Percentiles rank a stretch among this genome's conserved stretches.
Evolutionary conservation across 2,113 vertebrate genomes (phyloP).

Genomic region (Toxotes jaculatrix): DNA sequence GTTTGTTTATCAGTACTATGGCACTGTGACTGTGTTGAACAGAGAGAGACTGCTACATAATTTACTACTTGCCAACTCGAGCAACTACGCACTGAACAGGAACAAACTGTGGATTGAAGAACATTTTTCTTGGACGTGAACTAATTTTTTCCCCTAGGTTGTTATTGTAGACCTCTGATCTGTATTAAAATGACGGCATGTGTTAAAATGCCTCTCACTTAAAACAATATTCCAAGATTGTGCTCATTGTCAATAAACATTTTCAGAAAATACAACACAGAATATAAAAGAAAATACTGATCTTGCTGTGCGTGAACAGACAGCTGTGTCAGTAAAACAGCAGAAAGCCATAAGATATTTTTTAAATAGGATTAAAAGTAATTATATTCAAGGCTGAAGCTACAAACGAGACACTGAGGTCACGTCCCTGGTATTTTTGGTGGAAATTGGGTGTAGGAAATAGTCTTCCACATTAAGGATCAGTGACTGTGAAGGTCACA

Average conservation of each 20-base stretch:
- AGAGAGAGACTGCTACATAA: slow-evolving; percentile 26
- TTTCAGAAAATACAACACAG: slow-evolving; percentile 14
- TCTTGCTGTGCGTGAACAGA: not conserved
- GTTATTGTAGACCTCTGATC: slow-evolving; percentile 52
- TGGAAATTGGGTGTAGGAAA: not conserved
- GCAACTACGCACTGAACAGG: slow-evolving; percentile 49
- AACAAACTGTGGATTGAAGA: slow-evolving; percentile 29
- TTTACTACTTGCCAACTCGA: slow-evolving; percentile 7
- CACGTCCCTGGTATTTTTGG: not conserved
- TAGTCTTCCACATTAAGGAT: not conserved
- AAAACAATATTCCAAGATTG: slow-evolving; percentile 30
- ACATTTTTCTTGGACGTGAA: slow-evolving; percentile 25
- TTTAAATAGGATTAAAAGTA: slow-evolving; percentile 5
- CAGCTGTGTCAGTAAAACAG: not conserved
- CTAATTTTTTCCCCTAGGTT: not conserved
- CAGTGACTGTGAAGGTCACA: not conserved
- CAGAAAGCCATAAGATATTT: not conserved
- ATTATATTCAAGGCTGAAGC: not conserved
- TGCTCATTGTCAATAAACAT: slow-evolving; percentile 44
- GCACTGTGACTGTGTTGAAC: slow-evolving; percentile 34
- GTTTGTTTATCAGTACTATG: slow-evolving; percentile 41
- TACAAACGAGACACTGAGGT: not conserved
- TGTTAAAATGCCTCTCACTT: slow-evolving; percentile 21
- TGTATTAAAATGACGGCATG: slow-evolving; percentile 40
- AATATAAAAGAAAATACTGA: slow-evolving; percentile 4